Evolutionary conservation across 1,140 invertebrate genomes (phyloP), one percentile per base, ranked within the genome.

Genomic region (Venturia canescens): DNA sequence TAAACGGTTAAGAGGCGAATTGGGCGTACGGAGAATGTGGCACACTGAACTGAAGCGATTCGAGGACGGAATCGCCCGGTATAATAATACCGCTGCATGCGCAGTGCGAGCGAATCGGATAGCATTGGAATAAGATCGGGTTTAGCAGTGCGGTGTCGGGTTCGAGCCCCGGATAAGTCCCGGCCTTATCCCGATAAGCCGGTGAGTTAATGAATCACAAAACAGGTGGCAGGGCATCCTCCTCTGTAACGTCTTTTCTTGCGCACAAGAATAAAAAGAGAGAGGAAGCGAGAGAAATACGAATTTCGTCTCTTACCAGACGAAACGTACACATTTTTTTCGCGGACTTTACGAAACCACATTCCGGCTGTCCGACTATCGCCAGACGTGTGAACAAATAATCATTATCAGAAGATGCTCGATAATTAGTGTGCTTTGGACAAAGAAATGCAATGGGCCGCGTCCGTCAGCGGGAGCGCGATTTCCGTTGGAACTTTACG

Each of bases 121-220:
- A 88, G 87, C 90, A 91, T 91, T 91, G 90, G 88, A 91, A 91
- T 92, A 91, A 92, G 90, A 92, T 92, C 88, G 88, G 89, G 87
- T 92, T 92, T 91, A 92, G 87, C 88, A 31, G 75, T 89, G 88
- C 89, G 89, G 87, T 90, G 90, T 91, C 88, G 89, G 87, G 89
- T 89, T 89, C 90, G 89, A 91, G 90, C 90, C 89, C 89, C 85
- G 88, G 90, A 91, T 92, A 92, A 92, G 90, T 92, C 91, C 88
- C 29, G 75, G 83, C 88, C 90, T 92, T 91, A 92, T 91, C 91
- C 90, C 90, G 90, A 92, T 91, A 91, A 92, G 90, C 91, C 90
- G 88, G 89, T 92, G 89, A 92, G 90, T 92, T 92, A 91, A 92
- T 92, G 91, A 92, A 92, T 91, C 91, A 92, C 90, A 91, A 92